Evolutionary conservation across 2,797 vertebrate species (phyloP), one percentile per base, ranked within the genome.

Genomic region (Eupleurogrammus muticus): DNA sequence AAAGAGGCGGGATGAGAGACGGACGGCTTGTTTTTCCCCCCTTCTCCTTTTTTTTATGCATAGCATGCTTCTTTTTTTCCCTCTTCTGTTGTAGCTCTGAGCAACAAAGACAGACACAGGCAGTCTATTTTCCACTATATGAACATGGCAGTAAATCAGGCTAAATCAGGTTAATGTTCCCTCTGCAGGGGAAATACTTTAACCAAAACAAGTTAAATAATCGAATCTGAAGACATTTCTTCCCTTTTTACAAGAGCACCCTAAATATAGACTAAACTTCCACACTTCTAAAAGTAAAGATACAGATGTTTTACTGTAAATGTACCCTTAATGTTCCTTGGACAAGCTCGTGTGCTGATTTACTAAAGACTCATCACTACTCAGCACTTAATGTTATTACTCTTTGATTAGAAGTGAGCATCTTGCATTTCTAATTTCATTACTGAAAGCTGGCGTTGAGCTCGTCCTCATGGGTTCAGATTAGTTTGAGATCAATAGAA

Each of bases 371-470:
- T 44, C 48, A 28, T 73, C 72, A 77, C 66, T 16, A 21, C 64
- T 53, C 60, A 77, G 75, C 82, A 71, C 83, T 88, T 87, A 79
- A 72, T 53, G 54, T 82, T 81, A 86, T 87, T 89, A 86, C 72
- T 76, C 52, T 51, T 73, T 40, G 55, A 75, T 52, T 69, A 23
- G 56, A 73, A 54, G 23, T 56, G 69, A 70, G 58, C 57, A 44
- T 81, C 76, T 70, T 63, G 38, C 66, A 40, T 53, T 80, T 83
- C 55, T 85, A 71, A 88, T 84, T 81, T 66, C 62, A 75, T 88
- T 86, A 80, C 55, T 60, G 38, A 38, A 17, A 59, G 68, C 52
- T 75, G 80, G 59, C 70, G 10, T 54, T 62, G 38, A 79, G 74
- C 53, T 70, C 16, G 21, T 80, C 73, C 76, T 76, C 36, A 28